Evolutionary conservation across 2,113 vertebrate species (phyloP), one percentile per base, ranked within the genome.

Genomic region (Pedetes capensis): DNA sequence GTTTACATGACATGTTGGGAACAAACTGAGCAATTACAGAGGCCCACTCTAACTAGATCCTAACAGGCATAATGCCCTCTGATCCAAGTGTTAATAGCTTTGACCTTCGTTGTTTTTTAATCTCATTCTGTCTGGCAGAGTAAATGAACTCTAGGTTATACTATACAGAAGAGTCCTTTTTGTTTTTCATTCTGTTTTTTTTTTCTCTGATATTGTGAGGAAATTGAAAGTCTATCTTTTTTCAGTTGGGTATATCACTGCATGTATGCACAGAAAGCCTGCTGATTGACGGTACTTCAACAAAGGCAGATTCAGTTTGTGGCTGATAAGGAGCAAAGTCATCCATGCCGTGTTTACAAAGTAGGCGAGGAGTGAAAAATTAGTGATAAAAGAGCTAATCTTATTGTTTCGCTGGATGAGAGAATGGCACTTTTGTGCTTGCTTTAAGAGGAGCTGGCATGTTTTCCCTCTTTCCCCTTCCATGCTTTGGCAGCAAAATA

Each of bases 371-470:
- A 98, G 96, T 93, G 97, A 98, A 97, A 98, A 97, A 98, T 84
- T 97, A 97, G 97, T 93, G 98, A 98, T 98, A 98, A 98, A 98
- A 98, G 97, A 96, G 96, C 98, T 98, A 98, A 98, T 98, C 98
- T 98, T 97, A 98, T 97, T 98, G 98, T 98, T 98, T 98, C 97
- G 91, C 97, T 95, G 95, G 97, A 98, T 97, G 98, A 98, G 97
- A 97, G 97, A 98, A 98, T 89, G 88, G 86, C 91, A 97, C 98
- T 98, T 95, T 97, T 97, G 96, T 98, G 97, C 98, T 98, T 98
- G 96, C 96, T 97, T 97, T 97, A 97, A 97, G 95, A 97, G 95
- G 97, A 98, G 94, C 96, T 44, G 94, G 95, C 95, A 47, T 94
- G 87, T 94, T 97, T 93, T 93, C 81, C 92, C 91, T 81, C 63